Percentiles rank a stretch among this genome's conserved stretches.
Evolutionary conservation across 2,113 vertebrate genomes (phyloP).

Genomic region (Microcebus tavaratra): DNA sequence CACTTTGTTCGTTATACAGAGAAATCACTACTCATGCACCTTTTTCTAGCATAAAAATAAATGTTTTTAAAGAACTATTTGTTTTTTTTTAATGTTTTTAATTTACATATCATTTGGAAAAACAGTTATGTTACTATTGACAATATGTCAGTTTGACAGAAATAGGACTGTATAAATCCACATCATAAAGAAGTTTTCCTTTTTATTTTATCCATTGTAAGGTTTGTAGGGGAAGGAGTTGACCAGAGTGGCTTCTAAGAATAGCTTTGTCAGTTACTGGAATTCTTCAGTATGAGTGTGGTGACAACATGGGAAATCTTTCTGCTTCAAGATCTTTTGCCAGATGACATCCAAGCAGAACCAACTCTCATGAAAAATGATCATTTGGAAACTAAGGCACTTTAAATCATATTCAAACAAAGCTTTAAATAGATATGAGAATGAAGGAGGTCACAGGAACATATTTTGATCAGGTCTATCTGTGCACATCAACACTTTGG

Average conservation of each 20-base stretch:
- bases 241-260: not conserved
- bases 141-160: constrained; percentile 29
- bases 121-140: constrained; percentile 45
- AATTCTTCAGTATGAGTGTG: not conserved
- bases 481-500: not conserved
- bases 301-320: not conserved
- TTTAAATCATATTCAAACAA: not conserved
- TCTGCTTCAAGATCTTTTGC: not conserved
- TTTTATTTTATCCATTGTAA: not conserved
- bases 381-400: not conserved
- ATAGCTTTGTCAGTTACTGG: not conserved
- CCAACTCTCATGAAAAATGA: not conserved
- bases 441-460: not conserved
- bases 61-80: constrained; percentile 33
- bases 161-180: not conserved
- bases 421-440: not conserved
- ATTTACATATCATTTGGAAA: constrained; percentile 24
- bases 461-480: not conserved
- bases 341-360: not conserved
- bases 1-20: not conserved
- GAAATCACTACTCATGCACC: not conserved
- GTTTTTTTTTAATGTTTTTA: constrained; percentile 39
- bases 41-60: not conserved
- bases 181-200: not conserved
- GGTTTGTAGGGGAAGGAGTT: not conserved